Evolutionary conservation across 2,888 invertebrate species (phyloP).

Genomic region (Branchipolynoe longqiensis): DNA sequence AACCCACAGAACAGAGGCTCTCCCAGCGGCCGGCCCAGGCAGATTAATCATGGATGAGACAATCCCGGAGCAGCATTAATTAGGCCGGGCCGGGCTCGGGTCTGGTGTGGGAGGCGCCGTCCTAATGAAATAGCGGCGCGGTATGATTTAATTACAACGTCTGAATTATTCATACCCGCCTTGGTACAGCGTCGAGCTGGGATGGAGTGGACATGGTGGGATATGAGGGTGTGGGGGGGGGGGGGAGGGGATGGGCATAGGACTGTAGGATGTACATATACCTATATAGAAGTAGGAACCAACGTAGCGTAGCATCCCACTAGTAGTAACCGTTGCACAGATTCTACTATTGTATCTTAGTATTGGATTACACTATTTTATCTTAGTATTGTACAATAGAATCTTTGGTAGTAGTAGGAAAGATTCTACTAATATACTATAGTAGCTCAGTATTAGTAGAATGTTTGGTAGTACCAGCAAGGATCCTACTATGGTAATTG

Average conservation of each 20-base stretch:
- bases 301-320: too few relatives aligned
- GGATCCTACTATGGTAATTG: too few relatives aligned
- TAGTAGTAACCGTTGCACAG: too few relatives aligned
- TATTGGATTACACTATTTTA: too few relatives aligned
- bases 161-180: constrained; percentile 42
- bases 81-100: background rate
- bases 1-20: background rate
- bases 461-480: too few relatives aligned
- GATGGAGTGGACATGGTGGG: background rate
- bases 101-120: constrained; percentile 33
- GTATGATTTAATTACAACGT: constrained; percentile 34
- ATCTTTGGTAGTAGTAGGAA: too few relatives aligned
- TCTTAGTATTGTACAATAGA: too few relatives aligned
- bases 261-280: background rate
- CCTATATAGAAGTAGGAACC: too few relatives aligned
- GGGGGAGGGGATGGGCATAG: background rate
- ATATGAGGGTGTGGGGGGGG: background rate
- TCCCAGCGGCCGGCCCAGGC: background rate
- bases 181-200: background rate
- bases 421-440: too few relatives aligned
- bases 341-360: too few relatives aligned
- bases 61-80: constrained; percentile 55
- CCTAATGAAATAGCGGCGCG: constrained; percentile 48
- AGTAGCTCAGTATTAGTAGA: too few relatives aligned
- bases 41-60: constrained; percentile 48